Evolutionary conservation across 2,797 vertebrate genomes (phyloP).

Genomic region (Enteromius fasciolatus): DNA sequence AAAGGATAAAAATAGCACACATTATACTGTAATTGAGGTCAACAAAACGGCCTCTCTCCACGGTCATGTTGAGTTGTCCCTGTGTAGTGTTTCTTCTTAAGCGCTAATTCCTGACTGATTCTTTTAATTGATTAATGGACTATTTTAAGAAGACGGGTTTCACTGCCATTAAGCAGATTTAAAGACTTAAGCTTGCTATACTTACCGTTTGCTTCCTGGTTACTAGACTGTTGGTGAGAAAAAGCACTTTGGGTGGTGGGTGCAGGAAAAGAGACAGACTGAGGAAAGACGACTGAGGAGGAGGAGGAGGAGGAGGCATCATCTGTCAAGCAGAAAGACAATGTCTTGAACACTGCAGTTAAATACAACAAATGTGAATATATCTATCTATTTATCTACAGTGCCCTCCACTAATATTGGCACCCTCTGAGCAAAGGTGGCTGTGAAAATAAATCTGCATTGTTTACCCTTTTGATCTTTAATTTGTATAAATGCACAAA

Average conservation of each 20-base stretch:
- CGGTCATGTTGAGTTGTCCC: neutral
- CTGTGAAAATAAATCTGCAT: too few relatives aligned
- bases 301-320: conserved; percentile 71
- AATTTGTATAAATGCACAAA: too few relatives aligned
- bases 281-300: conserved; percentile 72
- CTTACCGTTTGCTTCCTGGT: conserved; percentile 78
- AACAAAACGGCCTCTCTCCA: neutral
- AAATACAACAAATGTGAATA: neutral
- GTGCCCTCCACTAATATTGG: too few relatives aligned
- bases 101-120: neutral
- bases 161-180: conserved; percentile 16
- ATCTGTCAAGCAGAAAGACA: conserved; percentile 64
- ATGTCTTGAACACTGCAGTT: neutral
- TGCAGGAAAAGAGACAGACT: conserved; percentile 71
- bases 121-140: conserved; percentile 18
- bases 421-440: too few relatives aligned
- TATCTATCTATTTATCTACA: neutral
- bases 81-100: neutral
- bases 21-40: neutral
- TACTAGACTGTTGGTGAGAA: conserved; percentile 70
- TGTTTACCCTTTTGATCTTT: too few relatives aligned
- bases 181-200: neutral
- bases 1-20: conserved; percentile 7
- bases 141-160: conserved; percentile 5
- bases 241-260: conserved; percentile 75